Conservation (phyloP, 2,113 vertebrate genomes). For the Oncorhynchus kisutch region DNA sequence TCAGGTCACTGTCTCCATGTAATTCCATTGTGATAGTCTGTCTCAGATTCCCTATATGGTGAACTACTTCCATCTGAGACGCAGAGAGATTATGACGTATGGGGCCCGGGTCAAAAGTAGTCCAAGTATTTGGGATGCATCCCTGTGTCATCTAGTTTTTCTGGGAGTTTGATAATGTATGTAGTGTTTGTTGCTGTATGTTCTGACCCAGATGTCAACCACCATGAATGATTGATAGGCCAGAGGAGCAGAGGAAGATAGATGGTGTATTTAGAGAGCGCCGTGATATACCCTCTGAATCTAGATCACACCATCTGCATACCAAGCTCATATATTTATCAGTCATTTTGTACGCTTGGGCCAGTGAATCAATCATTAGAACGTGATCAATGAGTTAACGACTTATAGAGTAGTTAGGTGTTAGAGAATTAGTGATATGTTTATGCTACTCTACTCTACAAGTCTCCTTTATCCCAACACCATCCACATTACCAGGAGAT, state of each 20-base stretch:
- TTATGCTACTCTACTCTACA: background rate
- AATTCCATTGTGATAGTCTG: slow-evolving; percentile 6
- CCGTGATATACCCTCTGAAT: too few species aligned
- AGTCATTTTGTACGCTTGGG: too few species aligned
- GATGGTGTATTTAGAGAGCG: too few species aligned
- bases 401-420: background rate
- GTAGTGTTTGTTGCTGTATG: slow-evolving; percentile 9
- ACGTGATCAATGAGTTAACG: background rate
- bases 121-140: background rate
- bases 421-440: background rate
- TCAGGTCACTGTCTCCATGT: background rate
- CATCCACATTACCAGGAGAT: slow-evolving; percentile 21
- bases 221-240: too few species aligned
- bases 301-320: too few species aligned
- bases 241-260: too few species aligned
- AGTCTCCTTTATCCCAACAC: background rate
- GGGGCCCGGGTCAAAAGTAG: too few species aligned
- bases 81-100: too few species aligned
- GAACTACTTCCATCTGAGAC: too few species aligned
- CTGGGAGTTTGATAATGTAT: slow-evolving; percentile 10
- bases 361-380: background rate
- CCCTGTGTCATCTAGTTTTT: slow-evolving; percentile 16
- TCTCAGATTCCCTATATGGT: background rate
- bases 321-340: too few species aligned
- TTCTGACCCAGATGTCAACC: slow-evolving; percentile 11